These are phyloP conservation scores for Parnassius glacialis DNA, from an alignment of 2,888 invertebrate species.

Conservation along the genomic window DNA sequence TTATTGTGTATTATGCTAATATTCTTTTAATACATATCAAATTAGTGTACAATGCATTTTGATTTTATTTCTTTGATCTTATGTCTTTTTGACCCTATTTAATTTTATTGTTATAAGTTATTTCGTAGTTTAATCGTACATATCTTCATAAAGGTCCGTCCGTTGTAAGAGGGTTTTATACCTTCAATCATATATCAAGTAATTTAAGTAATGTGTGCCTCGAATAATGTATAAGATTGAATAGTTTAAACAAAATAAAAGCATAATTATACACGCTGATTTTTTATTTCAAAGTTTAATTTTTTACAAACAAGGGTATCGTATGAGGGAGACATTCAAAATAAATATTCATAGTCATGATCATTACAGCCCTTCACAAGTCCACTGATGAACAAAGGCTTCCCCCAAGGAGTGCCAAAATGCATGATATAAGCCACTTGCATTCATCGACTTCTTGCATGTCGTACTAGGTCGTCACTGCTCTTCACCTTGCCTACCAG, in stretches of 20 bases:
- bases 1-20: too few relatives aligned
- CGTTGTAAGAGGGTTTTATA: background rate
- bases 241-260: slow-evolving; percentile 17
- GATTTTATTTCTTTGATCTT: background rate
- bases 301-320: too few relatives aligned
- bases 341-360: too few relatives aligned
- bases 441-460: too few relatives aligned
- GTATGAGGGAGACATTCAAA: too few relatives aligned
- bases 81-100: background rate
- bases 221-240: slow-evolving; percentile 13
- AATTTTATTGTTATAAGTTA: background rate
- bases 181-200: background rate
- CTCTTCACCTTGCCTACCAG: too few relatives aligned
- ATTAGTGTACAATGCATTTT: background rate
- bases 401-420: too few relatives aligned
- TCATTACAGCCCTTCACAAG: too few relatives aligned
- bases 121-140: background rate
- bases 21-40: too few relatives aligned
- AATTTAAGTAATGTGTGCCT: slow-evolving; percentile 9
- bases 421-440: too few relatives aligned
- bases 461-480: too few relatives aligned
- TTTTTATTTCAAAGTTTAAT: background rate
- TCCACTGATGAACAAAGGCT: too few relatives aligned
- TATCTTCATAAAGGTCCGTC: slow-evolving; percentile 1
- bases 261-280: slow-evolving; percentile 1